A percentile compares a stretch with the other conserved stretches of the same genome.
phyloP scores from a whole-genome alignment of 2,113 vertebrate genomes.

The Silurus asotus region DNA sequence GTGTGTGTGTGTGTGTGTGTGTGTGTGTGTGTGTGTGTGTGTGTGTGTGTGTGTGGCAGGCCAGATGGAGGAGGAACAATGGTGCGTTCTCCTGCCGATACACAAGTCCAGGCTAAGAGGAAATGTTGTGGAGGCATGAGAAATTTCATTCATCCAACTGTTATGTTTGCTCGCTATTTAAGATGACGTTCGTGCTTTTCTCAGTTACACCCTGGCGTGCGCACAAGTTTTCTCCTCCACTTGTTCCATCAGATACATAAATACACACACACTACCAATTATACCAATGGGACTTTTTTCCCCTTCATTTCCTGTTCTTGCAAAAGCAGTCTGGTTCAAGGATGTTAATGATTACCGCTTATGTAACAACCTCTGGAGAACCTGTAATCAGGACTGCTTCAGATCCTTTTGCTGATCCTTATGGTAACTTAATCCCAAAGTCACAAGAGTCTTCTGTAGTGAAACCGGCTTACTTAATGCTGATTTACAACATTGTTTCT shows the following conservation, averaged over 20 bases:
- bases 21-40: background rate
- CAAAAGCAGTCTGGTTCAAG: slow-evolving; percentile 16
- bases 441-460: background rate
- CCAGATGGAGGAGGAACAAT: slow-evolving; percentile 30
- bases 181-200: background rate
- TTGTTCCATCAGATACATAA: slow-evolving; percentile 9
- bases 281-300: background rate
- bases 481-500: background rate
- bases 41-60: slow-evolving; percentile 9
- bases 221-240: background rate
- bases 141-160: slow-evolving; percentile 25
- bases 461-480: background rate
- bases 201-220: background rate
- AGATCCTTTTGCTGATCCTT: background rate
- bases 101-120: background rate
- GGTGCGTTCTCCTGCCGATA: slow-evolving; percentile 14
- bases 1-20: too few relatives aligned
- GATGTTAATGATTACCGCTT: slow-evolving; percentile 27
- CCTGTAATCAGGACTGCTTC: background rate
- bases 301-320: slow-evolving; percentile 14
- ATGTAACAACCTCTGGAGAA: slow-evolving; percentile 28
- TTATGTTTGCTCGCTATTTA: background rate
- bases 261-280: slow-evolving; percentile 8
- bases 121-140: slow-evolving; percentile 10
- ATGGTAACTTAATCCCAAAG: background rate